A percentile compares a stretch with the other conserved stretches of the same genome.
Evolutionary conservation across 1,140 invertebrate species (phyloP).

Genomic region (Caenorhabditis brenneri): DNA sequence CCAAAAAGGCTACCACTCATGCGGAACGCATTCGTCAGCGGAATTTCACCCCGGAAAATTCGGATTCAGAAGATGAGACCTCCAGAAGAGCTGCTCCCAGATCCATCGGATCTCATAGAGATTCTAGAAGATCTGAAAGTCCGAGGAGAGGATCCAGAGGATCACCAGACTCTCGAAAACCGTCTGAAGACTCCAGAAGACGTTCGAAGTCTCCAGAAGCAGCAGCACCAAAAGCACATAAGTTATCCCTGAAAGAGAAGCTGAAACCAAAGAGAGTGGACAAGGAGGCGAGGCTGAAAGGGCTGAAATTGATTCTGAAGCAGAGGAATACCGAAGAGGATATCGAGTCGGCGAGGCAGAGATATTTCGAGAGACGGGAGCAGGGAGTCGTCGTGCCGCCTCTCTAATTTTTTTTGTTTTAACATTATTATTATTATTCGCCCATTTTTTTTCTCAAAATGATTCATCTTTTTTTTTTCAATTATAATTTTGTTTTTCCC

Average conservation of each 20-base stretch:
- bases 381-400: slow-evolving; percentile 36
- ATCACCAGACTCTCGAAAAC: neutral
- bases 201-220: neutral
- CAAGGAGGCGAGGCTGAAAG: slow-evolving; percentile 33
- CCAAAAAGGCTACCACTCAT: slow-evolving; percentile 43
- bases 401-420: neutral
- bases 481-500: neutral
- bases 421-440: neutral
- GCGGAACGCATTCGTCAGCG: neutral
- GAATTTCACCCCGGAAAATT: slow-evolving; percentile 36
- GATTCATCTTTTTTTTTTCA: neutral
- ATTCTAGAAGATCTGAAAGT: neutral
- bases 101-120: neutral
- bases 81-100: neutral
- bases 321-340: slow-evolving; percentile 50
- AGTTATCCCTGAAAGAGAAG: slow-evolving; percentile 23
- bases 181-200: neutral
- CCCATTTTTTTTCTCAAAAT: neutral
- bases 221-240: neutral
- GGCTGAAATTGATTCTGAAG: slow-evolving; percentile 52
- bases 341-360: slow-evolving; percentile 47
- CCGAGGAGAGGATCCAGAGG: slow-evolving; percentile 5
- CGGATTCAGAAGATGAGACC: slow-evolving; percentile 29
- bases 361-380: slow-evolving; percentile 53
- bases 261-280: slow-evolving; percentile 37